A percentile compares a stretch with the other conserved stretches of the same genome.
Conservation (phyloP, 2,113 vertebrate genomes). For the Cheirogaleus medius region DNA sequence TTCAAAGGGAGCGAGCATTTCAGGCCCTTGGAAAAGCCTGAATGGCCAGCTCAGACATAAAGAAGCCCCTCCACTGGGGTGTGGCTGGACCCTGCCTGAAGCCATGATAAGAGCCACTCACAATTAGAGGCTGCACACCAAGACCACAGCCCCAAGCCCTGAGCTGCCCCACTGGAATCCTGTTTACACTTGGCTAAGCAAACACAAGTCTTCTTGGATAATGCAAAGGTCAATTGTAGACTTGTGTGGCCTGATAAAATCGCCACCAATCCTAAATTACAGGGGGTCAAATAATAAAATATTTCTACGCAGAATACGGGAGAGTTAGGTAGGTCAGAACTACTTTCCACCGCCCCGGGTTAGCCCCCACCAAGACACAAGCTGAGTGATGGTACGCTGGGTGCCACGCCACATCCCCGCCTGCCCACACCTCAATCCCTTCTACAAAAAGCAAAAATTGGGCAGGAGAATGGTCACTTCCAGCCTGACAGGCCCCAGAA, state of each 20-base stretch:
- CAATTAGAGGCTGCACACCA: constrained; percentile 27
- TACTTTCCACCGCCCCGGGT: background rate
- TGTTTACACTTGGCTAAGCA: constrained; percentile 55
- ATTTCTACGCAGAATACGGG: background rate
- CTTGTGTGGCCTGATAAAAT: constrained; percentile 53
- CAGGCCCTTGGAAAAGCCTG: background rate
- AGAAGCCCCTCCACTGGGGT: background rate
- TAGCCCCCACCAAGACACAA: background rate
- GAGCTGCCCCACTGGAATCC: background rate
- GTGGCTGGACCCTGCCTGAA: background rate
- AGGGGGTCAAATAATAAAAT: constrained; percentile 33
- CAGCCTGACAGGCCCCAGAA: background rate
- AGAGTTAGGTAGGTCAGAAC: background rate
- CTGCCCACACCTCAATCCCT: background rate
- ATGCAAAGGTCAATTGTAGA: constrained; percentile 69
- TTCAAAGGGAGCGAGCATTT: background rate
- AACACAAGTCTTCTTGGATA: constrained; percentile 64
- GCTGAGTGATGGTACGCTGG: background rate
- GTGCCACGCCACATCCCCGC: background rate
- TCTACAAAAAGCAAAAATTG: background rate
- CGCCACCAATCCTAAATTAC: constrained; percentile 43
- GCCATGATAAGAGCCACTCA: constrained; percentile 6
- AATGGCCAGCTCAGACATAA: background rate
- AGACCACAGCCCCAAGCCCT: background rate
- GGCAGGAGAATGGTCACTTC: background rate